phyloP scores from a whole-genome alignment of 2,888 invertebrate genomes.

The Sminthurinus aureus region DNA sequence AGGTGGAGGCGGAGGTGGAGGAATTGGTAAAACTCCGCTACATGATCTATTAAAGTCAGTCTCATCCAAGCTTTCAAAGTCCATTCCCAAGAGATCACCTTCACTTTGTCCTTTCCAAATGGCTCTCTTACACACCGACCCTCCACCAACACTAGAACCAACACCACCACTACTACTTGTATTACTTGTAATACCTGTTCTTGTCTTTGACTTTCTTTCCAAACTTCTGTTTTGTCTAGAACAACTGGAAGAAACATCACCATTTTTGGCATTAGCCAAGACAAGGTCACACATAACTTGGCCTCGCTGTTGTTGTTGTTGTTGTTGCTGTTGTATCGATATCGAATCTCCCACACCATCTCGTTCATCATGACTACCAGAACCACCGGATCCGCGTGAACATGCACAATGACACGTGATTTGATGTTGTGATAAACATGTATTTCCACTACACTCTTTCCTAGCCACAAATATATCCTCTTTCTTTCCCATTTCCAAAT shows the following conservation, averaged over 20 bases:
- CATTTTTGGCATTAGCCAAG: constrained; percentile 51
- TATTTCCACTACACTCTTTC: constrained; percentile 24
- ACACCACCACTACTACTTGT: no score
- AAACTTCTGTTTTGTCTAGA: constrained; percentile 50
- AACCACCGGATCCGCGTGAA: constrained; percentile 44
- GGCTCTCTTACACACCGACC: constrained; percentile 39
- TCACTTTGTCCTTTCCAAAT: constrained; percentile 58
- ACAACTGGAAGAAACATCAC: constrained; percentile 32
- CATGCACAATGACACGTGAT: constrained; percentile 58
- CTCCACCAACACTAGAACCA: constrained; percentile 29
- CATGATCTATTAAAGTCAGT: constrained; percentile 9
- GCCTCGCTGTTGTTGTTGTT: constrained; percentile 43
- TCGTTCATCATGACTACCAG: constrained; percentile 25
- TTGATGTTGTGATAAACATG: constrained; percentile 48
- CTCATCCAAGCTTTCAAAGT: constrained; percentile 23
- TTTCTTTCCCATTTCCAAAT: neutral
- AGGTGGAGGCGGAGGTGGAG: constrained; percentile 54
- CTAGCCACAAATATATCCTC: constrained; percentile 20
- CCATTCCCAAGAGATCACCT: constrained; percentile 49
- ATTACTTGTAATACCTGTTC: neutral
- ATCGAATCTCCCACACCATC: constrained; percentile 41
- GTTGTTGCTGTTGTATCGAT: constrained; percentile 14
- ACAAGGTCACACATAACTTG: constrained; percentile 59
- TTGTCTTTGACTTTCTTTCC: constrained; percentile 43
- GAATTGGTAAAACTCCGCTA: constrained; percentile 46